Evolutionary conservation across 2,888 invertebrate species (phyloP).

Genomic region (Pristionchus entomophagus): DNA sequence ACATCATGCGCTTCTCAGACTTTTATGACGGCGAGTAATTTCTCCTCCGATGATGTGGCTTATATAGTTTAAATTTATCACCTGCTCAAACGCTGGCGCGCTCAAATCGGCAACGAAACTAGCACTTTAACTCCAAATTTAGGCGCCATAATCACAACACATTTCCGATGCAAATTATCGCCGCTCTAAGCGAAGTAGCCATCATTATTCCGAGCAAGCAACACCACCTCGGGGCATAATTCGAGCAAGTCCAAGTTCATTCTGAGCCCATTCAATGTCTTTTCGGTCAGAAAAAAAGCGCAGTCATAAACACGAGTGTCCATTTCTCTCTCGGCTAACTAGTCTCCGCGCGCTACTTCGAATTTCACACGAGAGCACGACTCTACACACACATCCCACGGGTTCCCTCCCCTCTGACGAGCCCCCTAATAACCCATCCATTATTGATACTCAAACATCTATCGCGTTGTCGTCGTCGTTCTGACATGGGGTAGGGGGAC

Average conservation of each 20-base stretch:
- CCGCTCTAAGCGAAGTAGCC: conserved; percentile 1
- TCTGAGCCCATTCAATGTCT: no score
- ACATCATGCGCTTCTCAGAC: no score
- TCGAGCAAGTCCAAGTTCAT: no score
- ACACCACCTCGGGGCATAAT: no score
- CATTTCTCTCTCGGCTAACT: conserved; percentile 5
- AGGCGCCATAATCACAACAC: background rate
- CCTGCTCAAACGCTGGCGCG: background rate
- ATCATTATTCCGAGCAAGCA: background rate
- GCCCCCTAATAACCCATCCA: conserved; percentile 21
- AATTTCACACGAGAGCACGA: conserved; percentile 33
- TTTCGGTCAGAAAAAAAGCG: background rate
- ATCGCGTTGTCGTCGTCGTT: no score
- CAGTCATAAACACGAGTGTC: background rate
- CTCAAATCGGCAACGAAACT: background rate
- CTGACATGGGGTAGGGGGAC: conserved; percentile 14
- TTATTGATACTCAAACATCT: conserved; percentile 40
- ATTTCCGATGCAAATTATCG: conserved; percentile 25
- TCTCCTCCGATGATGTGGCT: no score
- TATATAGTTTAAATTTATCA: background rate
- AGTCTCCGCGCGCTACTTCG: conserved; percentile 16
- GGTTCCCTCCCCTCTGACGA: background rate
- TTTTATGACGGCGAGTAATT: no score
- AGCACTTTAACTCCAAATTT: background rate
- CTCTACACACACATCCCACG: background rate